Base-by-base conservation (phyloP, 64 coral and sea anemone species). In the Anthopleura sola region DNA sequence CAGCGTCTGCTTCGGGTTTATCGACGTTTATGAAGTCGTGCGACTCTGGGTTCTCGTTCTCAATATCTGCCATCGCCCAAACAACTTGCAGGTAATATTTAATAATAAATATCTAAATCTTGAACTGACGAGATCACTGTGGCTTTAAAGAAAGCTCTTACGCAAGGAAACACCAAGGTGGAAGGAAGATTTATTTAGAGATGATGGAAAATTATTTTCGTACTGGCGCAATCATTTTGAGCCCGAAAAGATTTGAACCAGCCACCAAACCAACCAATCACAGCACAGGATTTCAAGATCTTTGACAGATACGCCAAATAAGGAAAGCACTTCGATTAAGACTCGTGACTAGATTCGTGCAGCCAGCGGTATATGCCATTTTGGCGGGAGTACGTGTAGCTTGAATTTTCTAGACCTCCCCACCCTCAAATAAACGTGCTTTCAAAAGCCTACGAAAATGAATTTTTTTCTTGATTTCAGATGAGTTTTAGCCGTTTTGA, bases 121-220 rank as follows among this genome's bases (percentile, higher is more conserved):
- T 79, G 18, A 21, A 11, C 50, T 83, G 82, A 83, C 46, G 82
- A 83, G 55, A 83, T 60, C 50, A 56, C 48, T 54, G 82, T 54
- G 49, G 82, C 82, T 83, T 83, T 36, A 83, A 47, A 56, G 46
- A 83, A 83, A 58, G 82, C 82, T 53, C 78, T 83, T 83, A 83
- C 82, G 82, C 82, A 83, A 83, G 46, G 82, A 83, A 56, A 83
- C 32, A 56, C 26, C 33, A 57, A 83, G 82, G 0, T 49, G 17
- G 11, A 79, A 60, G 37, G 17, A 1, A 36, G 82, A 60, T 54
- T 83, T 83, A 83, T 79, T 79, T 83, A 83, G 82, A 56, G 82
- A 83, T 83, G 82, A 83, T 60, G 48, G 55, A 0, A 83, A 83
- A 83, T 56, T 83, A 56, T 83, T 83, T 83, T 56, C 14, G 82